A percentile compares a stretch with the other conserved stretches of the same genome.
phyloP scores from a whole-genome alignment of 2,888 invertebrate species.

The Hemistola chrysoprasaria region DNA sequence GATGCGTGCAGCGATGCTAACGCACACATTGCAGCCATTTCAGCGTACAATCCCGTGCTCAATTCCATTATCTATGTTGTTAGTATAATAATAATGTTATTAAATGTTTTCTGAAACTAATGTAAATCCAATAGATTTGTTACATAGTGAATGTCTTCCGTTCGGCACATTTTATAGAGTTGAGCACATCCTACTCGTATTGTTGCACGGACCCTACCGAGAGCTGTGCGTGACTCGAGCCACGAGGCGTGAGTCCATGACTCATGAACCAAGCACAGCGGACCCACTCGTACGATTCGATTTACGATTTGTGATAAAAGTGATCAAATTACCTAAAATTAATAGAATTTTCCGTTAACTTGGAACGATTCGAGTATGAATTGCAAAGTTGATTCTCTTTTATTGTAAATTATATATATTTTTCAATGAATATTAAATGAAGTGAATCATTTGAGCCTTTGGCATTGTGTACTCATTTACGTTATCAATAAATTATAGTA shows the following conservation, averaged over 20 bases:
- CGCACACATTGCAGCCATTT: constrained; percentile 47
- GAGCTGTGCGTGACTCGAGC: constrained; percentile 40
- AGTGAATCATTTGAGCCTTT: constrained; percentile 79
- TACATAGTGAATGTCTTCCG: constrained; percentile 85
- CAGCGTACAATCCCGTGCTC: constrained; percentile 71
- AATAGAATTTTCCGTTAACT: constrained; percentile 57
- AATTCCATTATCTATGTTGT: constrained; percentile 78
- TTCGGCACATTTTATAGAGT: constrained; percentile 77
- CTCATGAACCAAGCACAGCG: constrained; percentile 81
- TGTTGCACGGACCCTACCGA: constrained; percentile 53
- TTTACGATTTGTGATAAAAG: constrained; percentile 77
- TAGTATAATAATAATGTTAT: constrained; percentile 68
- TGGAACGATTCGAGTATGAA: constrained; percentile 65
- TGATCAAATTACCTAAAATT: constrained; percentile 39
- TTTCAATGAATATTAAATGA: constrained; percentile 78
- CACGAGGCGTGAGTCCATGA: constrained; percentile 54
- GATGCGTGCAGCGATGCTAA: constrained; percentile 4
- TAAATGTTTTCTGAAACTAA: constrained; percentile 66
- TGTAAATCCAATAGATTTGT: constrained; percentile 92
- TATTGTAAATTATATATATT: constrained; percentile 77
- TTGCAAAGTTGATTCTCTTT: constrained; percentile 75
- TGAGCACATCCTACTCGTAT: constrained; percentile 71
- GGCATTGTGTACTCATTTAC: constrained; percentile 83
- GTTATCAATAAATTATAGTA: constrained; percentile 82
- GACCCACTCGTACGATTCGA: constrained; percentile 72